phyloP scores from a whole-genome alignment of 2,113 vertebrate genomes.

The Platichthys stellatus region DNA sequence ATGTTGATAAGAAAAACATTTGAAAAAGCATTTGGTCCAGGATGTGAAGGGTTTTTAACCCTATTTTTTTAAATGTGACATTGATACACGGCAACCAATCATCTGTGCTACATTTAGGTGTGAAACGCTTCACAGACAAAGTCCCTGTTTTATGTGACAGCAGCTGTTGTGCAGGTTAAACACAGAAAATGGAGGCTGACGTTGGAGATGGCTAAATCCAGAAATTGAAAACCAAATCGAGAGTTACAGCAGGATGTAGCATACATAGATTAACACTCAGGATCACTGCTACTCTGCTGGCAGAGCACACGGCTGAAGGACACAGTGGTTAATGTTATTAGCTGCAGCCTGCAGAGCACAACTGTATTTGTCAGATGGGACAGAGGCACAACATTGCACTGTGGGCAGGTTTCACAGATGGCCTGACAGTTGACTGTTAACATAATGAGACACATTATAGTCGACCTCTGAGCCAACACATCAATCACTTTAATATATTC shows the following conservation, averaged over 20 bases:
- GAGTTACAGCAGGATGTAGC: slow-evolving; percentile 24
- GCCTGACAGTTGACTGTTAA: slow-evolving; percentile 75
- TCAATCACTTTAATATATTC: slow-evolving; percentile 70
- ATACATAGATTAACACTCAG: slow-evolving; percentile 16
- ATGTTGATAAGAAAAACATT: background rate
- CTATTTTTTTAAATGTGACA: background rate
- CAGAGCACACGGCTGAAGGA: slow-evolving; percentile 68
- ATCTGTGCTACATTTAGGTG: background rate
- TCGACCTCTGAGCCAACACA: slow-evolving; percentile 69
- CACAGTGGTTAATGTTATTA: slow-evolving; percentile 77
- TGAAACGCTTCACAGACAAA: background rate
- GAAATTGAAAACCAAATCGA: slow-evolving; percentile 4
- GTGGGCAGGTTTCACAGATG: slow-evolving; percentile 76
- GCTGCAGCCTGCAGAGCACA: slow-evolving; percentile 67
- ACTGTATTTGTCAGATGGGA: slow-evolving; percentile 75
- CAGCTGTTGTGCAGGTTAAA: background rate
- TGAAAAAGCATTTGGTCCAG: background rate
- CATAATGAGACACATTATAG: slow-evolving; percentile 74
- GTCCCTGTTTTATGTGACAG: background rate
- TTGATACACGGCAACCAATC: background rate
- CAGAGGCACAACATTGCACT: slow-evolving; percentile 55
- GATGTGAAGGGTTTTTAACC: background rate
- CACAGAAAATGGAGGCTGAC: slow-evolving; percentile 1
- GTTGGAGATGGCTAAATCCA: background rate
- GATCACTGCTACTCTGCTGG: slow-evolving; percentile 29